These are phyloP conservation scores for Acrossocheilus fasciatus DNA, from an alignment of 2,797 vertebrate genomes.

Conservation along the genomic window DNA sequence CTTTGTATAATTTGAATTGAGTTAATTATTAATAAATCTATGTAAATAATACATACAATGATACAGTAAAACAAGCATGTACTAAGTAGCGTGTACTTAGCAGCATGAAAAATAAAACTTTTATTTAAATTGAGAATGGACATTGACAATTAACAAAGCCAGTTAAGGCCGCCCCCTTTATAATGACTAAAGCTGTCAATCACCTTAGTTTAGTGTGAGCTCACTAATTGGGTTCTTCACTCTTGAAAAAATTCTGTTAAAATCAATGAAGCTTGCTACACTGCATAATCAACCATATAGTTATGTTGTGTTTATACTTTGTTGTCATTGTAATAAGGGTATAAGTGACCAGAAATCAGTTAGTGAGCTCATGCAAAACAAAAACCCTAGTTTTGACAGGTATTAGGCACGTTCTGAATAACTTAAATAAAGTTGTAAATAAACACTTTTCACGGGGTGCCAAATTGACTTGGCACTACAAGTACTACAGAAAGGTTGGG, in stretches of 20 bases:
- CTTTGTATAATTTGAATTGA: too few species aligned
- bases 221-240: neutral
- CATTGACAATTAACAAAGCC: neutral
- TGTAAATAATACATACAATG: too few species aligned
- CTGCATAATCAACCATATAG: too few species aligned
- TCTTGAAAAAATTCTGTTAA: neutral
- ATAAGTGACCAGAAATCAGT: neutral
- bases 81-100: too few species aligned
- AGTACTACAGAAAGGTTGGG: neutral
- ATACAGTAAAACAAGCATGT: too few species aligned
- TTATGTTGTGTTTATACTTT: neutral
- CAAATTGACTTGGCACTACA: neutral
- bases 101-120: neutral
- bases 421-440: too few species aligned
- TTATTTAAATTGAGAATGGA: neutral
- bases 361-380: neutral
- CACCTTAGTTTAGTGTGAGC: neutral
- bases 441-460: neutral
- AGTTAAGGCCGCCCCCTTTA: neutral
- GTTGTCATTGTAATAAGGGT: neutral
- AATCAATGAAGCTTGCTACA: neutral
- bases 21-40: too few species aligned
- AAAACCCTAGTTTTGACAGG: neutral
- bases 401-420: neutral
- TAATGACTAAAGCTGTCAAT: slow-evolving; percentile 1